Percentiles rank a stretch among this genome's conserved stretches.
Conservation (phyloP, 2,113 vertebrate species). For the Prietella phreatophila region DNA sequence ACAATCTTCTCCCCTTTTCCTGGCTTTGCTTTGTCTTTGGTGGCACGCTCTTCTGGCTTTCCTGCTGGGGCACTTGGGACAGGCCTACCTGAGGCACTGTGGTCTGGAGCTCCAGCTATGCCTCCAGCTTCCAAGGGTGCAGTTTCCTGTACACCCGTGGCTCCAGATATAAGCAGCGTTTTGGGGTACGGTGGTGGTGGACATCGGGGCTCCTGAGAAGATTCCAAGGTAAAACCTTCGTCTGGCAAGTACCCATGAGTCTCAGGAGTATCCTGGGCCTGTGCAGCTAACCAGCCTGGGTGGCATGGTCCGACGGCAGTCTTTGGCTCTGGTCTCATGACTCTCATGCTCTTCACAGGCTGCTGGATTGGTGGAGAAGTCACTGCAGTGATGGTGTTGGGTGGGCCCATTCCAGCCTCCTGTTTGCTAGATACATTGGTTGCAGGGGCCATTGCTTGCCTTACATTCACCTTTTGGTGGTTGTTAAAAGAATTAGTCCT, state of each 20-base stretch:
- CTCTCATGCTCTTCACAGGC: conserved; percentile 93
- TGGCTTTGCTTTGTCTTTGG: conserved; percentile 79
- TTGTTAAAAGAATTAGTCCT: conserved; percentile 92
- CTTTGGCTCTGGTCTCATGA: conserved; percentile 93
- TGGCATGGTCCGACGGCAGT: conserved; percentile 95
- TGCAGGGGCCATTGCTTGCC: conserved; percentile 72
- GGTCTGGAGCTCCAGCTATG: conserved; percentile 61
- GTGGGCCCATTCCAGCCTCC: conserved; percentile 77
- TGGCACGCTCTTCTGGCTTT: conserved; percentile 62
- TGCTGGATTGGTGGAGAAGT: conserved; percentile 92
- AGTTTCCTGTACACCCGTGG: conserved; percentile 67
- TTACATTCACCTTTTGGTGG: conserved; percentile 79
- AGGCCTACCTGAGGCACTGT: conserved; percentile 42
- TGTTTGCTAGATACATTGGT: conserved; percentile 68
- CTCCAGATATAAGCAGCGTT: conserved; percentile 78
- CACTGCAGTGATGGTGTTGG: conserved; percentile 91
- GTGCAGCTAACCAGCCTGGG: conserved; percentile 85
- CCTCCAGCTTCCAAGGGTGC: conserved; percentile 67
- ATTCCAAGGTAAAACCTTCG: conserved; percentile 76
- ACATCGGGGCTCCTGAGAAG: conserved; percentile 81
- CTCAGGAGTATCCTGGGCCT: conserved; percentile 75
- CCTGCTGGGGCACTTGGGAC: conserved; percentile 59
- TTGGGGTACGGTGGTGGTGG: conserved; percentile 93
- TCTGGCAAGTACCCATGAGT: conserved; percentile 75
- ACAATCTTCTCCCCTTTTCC: conserved; percentile 78